Percentiles rank a stretch among this genome's conserved stretches.
These are phyloP conservation scores for Dorcus hopei DNA, from an alignment of 2,888 invertebrate genomes.

Conservation along the genomic window DNA sequence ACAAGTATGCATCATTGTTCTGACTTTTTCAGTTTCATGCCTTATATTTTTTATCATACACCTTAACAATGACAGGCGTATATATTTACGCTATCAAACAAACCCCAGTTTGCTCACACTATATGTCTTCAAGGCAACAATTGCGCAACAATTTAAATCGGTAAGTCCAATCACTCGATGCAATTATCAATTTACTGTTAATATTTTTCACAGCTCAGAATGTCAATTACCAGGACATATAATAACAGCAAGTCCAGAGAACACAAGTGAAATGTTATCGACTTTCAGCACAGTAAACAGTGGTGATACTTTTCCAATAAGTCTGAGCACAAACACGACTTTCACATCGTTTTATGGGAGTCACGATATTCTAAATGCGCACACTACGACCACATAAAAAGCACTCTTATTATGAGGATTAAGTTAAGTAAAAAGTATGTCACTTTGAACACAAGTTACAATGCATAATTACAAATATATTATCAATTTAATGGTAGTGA, in stretches of 20 bases:
- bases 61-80: conserved; percentile 73
- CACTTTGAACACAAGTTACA: too few relatives aligned
- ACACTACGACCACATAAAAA: conserved; percentile 5
- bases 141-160: conserved; percentile 38
- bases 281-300: conserved; percentile 50
- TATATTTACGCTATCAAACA: conserved; percentile 63
- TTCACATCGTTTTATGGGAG: conserved; percentile 57
- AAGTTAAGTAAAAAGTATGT: too few relatives aligned
- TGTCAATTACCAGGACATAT: conserved; percentile 45
- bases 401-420: too few relatives aligned
- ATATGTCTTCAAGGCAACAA: conserved; percentile 37
- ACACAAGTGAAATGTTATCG: conserved; percentile 48
- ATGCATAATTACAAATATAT: too few relatives aligned
- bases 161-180: conserved; percentile 22
- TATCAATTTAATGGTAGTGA: too few relatives aligned
- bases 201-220: conserved; percentile 29
- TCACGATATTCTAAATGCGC: conserved; percentile 43
- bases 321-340: conserved; percentile 55
- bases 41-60: conserved; percentile 76
- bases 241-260: conserved; percentile 44
- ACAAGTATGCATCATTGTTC: neutral
- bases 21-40: conserved; percentile 67
- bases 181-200: neutral
- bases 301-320: conserved; percentile 50
- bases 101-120: conserved; percentile 51